Percentiles rank a stretch among this genome's conserved stretches.
Conservation (phyloP, 2,888 invertebrate species). For the Drosophila paranaensis region DNA sequence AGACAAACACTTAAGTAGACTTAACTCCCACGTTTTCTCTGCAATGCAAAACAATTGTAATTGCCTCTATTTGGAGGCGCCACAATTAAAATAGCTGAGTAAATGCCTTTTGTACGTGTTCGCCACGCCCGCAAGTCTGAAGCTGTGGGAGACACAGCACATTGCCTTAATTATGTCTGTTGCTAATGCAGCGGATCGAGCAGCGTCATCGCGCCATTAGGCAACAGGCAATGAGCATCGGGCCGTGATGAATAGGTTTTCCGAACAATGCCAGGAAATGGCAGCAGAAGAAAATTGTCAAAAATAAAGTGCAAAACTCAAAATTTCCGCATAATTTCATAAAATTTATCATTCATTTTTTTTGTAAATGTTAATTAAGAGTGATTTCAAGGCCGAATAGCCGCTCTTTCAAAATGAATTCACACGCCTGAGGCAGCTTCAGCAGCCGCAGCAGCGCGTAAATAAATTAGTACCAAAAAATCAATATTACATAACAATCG, state of each 20-base stretch:
- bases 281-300: conserved; percentile 13
- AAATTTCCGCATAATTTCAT: conserved; percentile 42
- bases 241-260: conserved; percentile 25
- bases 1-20: conserved; percentile 13
- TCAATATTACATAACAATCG: conserved; percentile 71
- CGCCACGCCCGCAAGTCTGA: neutral
- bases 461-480: conserved; percentile 59
- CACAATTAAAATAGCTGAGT: conserved; percentile 37
- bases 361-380: neutral
- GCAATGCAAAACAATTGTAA: conserved; percentile 22
- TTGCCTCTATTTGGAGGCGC: conserved; percentile 44
- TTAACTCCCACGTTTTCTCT: conserved; percentile 26
- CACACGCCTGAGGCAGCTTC: conserved; percentile 53
- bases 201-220: conserved; percentile 61
- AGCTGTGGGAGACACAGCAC: conserved; percentile 1
- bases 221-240: conserved; percentile 26
- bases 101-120: neutral
- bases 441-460: neutral
- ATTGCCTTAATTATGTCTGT: conserved; percentile 29
- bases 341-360: neutral
- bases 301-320: conserved; percentile 20
- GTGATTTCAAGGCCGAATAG: conserved; percentile 64
- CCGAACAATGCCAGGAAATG: conserved; percentile 67
- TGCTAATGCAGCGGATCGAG: conserved; percentile 33
- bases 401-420: conserved; percentile 60